These are phyloP conservation scores for Chionodraco myersi DNA, from an alignment of 2,113 vertebrate genomes.

Conservation along the genomic window DNA sequence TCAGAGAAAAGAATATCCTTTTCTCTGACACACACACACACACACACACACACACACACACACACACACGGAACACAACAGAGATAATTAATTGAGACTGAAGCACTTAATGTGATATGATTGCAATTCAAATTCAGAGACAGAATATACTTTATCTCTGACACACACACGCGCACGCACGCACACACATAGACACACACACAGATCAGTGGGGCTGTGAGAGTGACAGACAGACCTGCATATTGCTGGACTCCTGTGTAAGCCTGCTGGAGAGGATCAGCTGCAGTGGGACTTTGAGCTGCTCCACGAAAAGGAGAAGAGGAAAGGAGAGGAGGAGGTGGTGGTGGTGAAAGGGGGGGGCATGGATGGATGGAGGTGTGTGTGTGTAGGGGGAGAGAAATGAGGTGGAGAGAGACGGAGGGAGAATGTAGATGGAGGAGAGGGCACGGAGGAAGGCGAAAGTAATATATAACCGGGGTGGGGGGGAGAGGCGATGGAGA, in stretches of 20 bases:
- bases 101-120: slow-evolving; percentile 58
- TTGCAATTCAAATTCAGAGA: slow-evolving; percentile 67
- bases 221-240: slow-evolving; percentile 96
- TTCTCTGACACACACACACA: not conserved
- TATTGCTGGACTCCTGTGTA: slow-evolving; percentile 99
- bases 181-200: slow-evolving; percentile 36
- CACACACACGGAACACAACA: slow-evolving; percentile 25
- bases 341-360: slow-evolving; percentile 24
- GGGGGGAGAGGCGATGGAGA: slow-evolving; percentile 43
- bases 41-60: slow-evolving; percentile 34
- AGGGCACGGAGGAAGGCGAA: slow-evolving; percentile 48
- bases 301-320: slow-evolving; percentile 74
- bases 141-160: slow-evolving; percentile 17
- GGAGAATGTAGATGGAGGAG: slow-evolving; percentile 66
- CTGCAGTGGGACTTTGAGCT: slow-evolving; percentile 98
- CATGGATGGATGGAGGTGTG: slow-evolving; percentile 47
- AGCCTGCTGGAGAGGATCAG: slow-evolving; percentile 98
- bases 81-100: slow-evolving; percentile 4
- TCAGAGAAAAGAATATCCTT: slow-evolving; percentile 51
- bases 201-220: slow-evolving; percentile 50
- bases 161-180: slow-evolving; percentile 14
- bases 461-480: slow-evolving; percentile 58
- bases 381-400: slow-evolving; percentile 65
- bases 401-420: slow-evolving; percentile 56
- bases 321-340: slow-evolving; percentile 3